These are phyloP conservation scores for Heteronetta atricapilla DNA, from an alignment of 2,113 vertebrate species.

Conservation along the genomic window DNA sequence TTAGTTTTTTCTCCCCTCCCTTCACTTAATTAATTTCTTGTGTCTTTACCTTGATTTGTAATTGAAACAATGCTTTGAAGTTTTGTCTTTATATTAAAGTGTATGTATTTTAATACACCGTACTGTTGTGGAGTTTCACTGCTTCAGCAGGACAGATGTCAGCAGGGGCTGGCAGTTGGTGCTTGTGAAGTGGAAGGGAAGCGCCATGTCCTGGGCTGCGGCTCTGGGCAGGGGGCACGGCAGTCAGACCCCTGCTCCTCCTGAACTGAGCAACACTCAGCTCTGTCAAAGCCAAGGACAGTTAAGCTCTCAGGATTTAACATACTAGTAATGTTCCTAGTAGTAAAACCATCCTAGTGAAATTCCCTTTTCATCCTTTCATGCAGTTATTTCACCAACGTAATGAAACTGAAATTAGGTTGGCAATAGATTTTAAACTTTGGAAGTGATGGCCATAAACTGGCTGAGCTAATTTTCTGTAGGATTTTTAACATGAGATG, in stretches of 20 bases:
- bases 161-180: background rate
- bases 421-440: background rate
- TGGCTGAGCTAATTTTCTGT: accelerated
- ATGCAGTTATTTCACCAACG: accelerated
- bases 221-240: no score
- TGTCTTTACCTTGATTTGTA: constrained; percentile 62
- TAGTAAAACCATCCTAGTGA: background rate
- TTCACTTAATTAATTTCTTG: constrained; percentile 53
- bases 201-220: accelerated
- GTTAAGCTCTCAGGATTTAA: background rate
- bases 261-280: background rate
- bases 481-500: background rate
- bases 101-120: constrained; percentile 69
- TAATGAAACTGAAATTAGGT: accelerated
- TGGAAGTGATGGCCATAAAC: accelerated
- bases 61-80: constrained; percentile 62
- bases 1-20: constrained; percentile 25
- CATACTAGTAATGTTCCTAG: accelerated
- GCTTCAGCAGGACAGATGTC: background rate
- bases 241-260: background rate
- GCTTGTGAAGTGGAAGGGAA: background rate
- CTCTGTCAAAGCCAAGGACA: background rate
- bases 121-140: constrained; percentile 35
- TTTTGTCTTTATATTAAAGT: constrained; percentile 71
- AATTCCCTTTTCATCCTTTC: accelerated